Conservation (phyloP, 2,113 vertebrate genomes). For the Grammomys surdaster region DNA sequence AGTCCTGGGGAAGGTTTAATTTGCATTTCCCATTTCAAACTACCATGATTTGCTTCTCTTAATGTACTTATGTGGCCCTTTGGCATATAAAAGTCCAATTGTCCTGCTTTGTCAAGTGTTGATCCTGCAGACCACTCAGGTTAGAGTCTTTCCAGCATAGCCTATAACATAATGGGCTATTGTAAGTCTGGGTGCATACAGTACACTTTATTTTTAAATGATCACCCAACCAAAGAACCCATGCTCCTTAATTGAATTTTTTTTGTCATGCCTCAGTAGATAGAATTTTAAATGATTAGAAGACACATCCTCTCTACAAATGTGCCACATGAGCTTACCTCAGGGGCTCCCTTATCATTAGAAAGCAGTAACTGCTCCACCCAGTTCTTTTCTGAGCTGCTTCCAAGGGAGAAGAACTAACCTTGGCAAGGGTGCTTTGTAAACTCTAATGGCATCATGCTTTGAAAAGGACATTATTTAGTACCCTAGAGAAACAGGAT, state of each 20-base stretch:
- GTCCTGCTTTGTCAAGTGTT: background rate
- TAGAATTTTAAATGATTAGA: background rate
- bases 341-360: background rate
- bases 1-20: background rate
- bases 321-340: background rate
- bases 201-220: background rate
- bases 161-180: background rate
- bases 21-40: background rate
- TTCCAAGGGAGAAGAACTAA: conserved; percentile 27
- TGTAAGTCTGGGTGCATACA: background rate
- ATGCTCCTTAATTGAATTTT: background rate
- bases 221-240: background rate
- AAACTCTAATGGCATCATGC: conserved; percentile 51
- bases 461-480: conserved; percentile 73
- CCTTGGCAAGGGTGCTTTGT: conserved; percentile 44
- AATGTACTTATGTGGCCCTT: background rate
- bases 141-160: background rate
- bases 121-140: background rate
- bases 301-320: background rate
- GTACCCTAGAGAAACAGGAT: conserved; percentile 52
- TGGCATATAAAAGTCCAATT: background rate
- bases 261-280: background rate
- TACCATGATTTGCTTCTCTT: background rate
- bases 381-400: background rate
- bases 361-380: background rate